phyloP scores from a whole-genome alignment of 2,113 vertebrate genomes.

The Climacteris rufus region DNA sequence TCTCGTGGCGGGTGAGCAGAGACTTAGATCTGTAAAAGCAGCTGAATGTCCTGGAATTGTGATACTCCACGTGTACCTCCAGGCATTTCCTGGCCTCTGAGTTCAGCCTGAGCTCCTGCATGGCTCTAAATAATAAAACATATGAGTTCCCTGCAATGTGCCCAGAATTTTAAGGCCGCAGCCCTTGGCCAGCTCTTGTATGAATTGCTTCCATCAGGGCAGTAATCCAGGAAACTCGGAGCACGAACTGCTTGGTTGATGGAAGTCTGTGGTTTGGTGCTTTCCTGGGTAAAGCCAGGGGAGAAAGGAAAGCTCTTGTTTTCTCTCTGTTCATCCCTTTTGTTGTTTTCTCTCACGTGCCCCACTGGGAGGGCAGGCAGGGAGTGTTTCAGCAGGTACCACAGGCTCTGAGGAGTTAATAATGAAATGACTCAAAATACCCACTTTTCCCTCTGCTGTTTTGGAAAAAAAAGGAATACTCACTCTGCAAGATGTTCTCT shows the following conservation, averaged over 20 bases:
- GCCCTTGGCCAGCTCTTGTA: background rate
- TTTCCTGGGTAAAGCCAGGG: background rate
- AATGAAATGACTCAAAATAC: background rate
- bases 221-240: background rate
- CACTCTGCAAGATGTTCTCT: background rate
- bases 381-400: background rate
- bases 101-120: background rate
- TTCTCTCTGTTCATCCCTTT: background rate
- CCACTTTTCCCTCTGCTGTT: background rate
- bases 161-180: background rate
- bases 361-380: background rate
- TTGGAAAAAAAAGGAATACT: background rate
- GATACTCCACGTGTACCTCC: background rate
- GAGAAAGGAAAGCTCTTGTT: background rate
- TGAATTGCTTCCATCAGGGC: background rate
- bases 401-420: background rate
- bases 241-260: background rate
- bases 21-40: rapidly evolving
- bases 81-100: background rate
- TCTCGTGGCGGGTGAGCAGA: rapidly evolving
- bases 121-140: background rate
- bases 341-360: no score
- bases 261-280: background rate
- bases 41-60: background rate
- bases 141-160: rapidly evolving